Evolutionary conservation across 2,888 invertebrate species (phyloP).

Genomic region (Aelia acuminata): DNA sequence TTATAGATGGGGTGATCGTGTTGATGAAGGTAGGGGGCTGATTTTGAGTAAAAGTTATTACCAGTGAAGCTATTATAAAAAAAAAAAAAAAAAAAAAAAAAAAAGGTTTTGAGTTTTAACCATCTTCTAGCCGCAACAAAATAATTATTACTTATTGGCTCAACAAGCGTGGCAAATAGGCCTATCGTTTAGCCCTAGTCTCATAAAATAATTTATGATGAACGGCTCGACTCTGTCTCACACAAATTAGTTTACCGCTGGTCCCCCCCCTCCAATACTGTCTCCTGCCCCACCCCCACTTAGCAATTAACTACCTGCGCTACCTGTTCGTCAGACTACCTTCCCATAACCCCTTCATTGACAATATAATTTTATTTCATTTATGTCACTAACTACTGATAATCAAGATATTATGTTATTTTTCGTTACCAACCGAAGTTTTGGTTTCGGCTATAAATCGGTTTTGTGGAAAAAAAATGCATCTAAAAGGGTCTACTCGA

Average conservation of each 20-base stretch:
- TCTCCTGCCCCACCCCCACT: neutral
- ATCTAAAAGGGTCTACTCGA: no score
- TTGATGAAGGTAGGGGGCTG: no score
- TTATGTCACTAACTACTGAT: neutral
- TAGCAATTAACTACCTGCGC: neutral
- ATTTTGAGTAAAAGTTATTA: no score
- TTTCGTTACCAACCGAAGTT: no score
- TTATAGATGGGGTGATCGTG: no score
- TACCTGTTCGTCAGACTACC: neutral
- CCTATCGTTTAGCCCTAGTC: neutral
- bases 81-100: no score
- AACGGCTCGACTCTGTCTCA: neutral
- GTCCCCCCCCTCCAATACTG: neutral
- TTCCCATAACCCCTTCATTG: neutral
- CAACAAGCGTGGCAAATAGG: neutral
- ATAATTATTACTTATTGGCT: neutral
- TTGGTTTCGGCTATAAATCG: no score
- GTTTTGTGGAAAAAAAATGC: no score
- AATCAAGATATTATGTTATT: no score
- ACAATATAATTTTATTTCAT: neutral
- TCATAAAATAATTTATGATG: constrained; percentile 5
- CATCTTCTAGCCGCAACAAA: no score
- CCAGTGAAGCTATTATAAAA: no score
- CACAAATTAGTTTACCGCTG: neutral
- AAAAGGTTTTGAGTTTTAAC: no score